Evolutionary conservation across 2,888 invertebrate genomes (phyloP).

Genomic region (Dryocosmus kuriphilus): DNA sequence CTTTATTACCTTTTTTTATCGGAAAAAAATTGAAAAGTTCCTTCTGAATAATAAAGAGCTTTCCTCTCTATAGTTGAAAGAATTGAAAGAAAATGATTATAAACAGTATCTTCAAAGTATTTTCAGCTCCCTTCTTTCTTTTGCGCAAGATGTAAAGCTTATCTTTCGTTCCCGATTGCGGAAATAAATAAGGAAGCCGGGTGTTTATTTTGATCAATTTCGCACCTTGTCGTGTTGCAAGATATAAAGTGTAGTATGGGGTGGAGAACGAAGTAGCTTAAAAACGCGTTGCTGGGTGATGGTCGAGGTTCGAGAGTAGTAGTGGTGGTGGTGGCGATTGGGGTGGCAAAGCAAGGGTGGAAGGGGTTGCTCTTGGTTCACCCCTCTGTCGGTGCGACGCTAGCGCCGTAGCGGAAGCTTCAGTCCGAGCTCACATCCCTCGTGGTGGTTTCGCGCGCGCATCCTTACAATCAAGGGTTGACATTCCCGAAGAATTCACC

Average conservation of each 20-base stretch:
- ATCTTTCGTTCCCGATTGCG: slow-evolving; percentile 32
- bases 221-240: slow-evolving; percentile 45
- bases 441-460: slow-evolving; percentile 72
- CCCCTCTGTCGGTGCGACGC: slow-evolving; percentile 68
- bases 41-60: not conserved
- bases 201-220: slow-evolving; percentile 48
- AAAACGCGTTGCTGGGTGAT: slow-evolving; percentile 61
- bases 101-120: not conserved
- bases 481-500: not conserved
- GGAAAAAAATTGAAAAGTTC: too few relatives aligned
- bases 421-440: slow-evolving; percentile 75
- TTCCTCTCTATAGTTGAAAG: not conserved
- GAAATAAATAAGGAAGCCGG: slow-evolving; percentile 20
- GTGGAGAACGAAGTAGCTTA: slow-evolving; percentile 48
- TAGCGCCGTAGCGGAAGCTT: slow-evolving; percentile 72
- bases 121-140: not conserved
- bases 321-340: slow-evolving; percentile 49
- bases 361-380: slow-evolving; percentile 64
- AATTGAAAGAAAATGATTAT: not conserved
- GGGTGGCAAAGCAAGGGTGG: slow-evolving; percentile 46
- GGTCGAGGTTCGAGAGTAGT: slow-evolving; percentile 51
- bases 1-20: too few relatives aligned
- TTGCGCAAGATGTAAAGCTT: slow-evolving; percentile 6
- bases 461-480: slow-evolving; percentile 44
- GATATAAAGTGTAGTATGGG: slow-evolving; percentile 32